These are phyloP conservation scores for Planococcus citri DNA, from an alignment of 1,140 invertebrate genomes.

Conservation along the genomic window DNA sequence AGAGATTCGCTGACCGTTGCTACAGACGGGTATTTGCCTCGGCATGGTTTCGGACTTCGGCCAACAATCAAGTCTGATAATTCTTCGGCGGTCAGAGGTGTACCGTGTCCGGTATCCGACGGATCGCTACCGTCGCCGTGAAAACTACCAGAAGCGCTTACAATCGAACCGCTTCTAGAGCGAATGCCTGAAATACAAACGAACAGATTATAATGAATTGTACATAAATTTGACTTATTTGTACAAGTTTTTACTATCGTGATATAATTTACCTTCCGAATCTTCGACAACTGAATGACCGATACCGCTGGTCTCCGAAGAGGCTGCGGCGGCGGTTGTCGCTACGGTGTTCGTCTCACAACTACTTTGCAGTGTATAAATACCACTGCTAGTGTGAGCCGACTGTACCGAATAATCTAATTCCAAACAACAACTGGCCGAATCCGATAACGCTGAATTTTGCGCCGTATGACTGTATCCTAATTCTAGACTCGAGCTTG, in stretches of 20 bases:
- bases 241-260: too few species aligned
- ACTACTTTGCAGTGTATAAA: slow-evolving; percentile 34
- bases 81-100: slow-evolving; percentile 60
- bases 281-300: slow-evolving; percentile 30
- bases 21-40: slow-evolving; percentile 54
- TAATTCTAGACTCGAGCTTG: slow-evolving; percentile 60
- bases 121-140: slow-evolving; percentile 74
- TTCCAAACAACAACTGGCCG: slow-evolving; percentile 40
- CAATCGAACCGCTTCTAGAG: slow-evolving; percentile 56
- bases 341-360: slow-evolving; percentile 34
- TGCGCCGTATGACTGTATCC: slow-evolving; percentile 71
- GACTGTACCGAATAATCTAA: slow-evolving; percentile 39
- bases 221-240: too few species aligned
- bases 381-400: slow-evolving; percentile 34
- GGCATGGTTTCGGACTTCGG: slow-evolving; percentile 33
- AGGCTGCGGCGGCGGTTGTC: slow-evolving; percentile 33
- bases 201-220: too few species aligned
- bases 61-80: slow-evolving; percentile 68
- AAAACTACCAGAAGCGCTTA: slow-evolving; percentile 59
- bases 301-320: slow-evolving; percentile 39
- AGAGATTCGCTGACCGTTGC: slow-evolving; percentile 69
- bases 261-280: slow-evolving; percentile 24
- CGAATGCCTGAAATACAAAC: slow-evolving; percentile 27
- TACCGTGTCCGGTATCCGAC: slow-evolving; percentile 54
- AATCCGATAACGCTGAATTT: slow-evolving; percentile 58